Conservation (phyloP, 2,888 invertebrate species). For the Synanthedon vespiformis region DNA sequence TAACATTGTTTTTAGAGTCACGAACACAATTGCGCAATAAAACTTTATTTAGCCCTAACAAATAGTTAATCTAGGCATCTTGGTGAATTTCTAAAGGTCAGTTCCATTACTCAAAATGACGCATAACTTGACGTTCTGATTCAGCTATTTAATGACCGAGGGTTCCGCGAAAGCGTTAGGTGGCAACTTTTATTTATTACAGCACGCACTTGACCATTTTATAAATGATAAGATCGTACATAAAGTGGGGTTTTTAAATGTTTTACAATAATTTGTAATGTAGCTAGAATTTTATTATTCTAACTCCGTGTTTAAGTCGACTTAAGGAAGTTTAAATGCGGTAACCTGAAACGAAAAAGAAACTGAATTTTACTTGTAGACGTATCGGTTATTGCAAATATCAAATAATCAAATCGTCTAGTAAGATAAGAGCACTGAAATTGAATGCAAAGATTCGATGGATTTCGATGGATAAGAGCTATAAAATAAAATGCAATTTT, state of each 20-base stretch:
- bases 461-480: too few relatives aligned
- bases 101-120: constrained; percentile 33
- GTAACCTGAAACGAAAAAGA: too few relatives aligned
- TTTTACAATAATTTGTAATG: not conserved
- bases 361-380: too few relatives aligned
- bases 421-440: too few relatives aligned
- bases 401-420: too few relatives aligned
- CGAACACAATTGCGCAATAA: not conserved
- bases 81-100: constrained; percentile 24
- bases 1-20: too few relatives aligned
- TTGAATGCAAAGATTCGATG: too few relatives aligned
- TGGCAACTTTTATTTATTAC: not conserved
- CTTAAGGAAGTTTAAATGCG: too few relatives aligned
- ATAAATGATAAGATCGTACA: not conserved
- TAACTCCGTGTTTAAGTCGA: too few relatives aligned
- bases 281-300: too few relatives aligned
- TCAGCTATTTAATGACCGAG: constrained; percentile 32
- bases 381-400: too few relatives aligned
- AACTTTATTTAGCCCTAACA: not conserved
- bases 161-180: constrained; percentile 22
- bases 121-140: constrained; percentile 30
- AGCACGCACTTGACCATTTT: not conserved
- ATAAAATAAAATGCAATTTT: too few relatives aligned
- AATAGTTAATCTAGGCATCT: not conserved
- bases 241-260: not conserved